Evolutionary conservation across 2,113 vertebrate genomes (phyloP).

Genomic region (Oryzias javanicus): DNA sequence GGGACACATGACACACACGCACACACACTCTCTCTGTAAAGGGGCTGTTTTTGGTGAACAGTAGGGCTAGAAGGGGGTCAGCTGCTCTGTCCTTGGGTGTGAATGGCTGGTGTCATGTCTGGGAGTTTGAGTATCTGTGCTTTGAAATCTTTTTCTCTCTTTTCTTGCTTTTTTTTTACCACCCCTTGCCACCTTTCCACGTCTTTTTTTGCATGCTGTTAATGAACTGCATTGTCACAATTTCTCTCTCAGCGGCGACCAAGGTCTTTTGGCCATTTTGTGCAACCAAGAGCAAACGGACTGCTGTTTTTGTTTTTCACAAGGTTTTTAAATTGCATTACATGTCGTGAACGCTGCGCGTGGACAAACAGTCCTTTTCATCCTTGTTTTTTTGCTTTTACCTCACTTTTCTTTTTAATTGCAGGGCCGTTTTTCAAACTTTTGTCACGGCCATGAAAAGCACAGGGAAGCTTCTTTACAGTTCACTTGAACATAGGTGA

Average conservation of each 20-base stretch:
- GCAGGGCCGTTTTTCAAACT: not conserved
- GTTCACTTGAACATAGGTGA: conserved; percentile 7
- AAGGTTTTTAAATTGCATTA: conserved; percentile 9
- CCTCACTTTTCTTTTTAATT: not conserved
- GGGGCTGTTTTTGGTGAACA: conserved; percentile 34
- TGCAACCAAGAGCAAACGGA: conserved; percentile 2
- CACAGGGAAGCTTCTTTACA: conserved; percentile 2
- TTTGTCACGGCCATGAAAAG: conserved; percentile 5
- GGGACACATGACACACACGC: conserved; percentile 5
- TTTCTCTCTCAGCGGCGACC: conserved; percentile 2
- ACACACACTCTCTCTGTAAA: conserved; percentile 23
- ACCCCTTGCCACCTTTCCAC: conserved; percentile 17
- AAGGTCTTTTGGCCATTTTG: conserved; percentile 25
- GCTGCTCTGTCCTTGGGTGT: conserved; percentile 56
- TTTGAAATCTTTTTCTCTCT: conserved; percentile 1
- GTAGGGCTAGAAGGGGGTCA: conserved; percentile 46
- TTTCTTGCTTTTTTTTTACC: conserved; percentile 6
- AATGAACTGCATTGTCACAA: conserved; percentile 29
- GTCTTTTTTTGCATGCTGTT: conserved; percentile 27
- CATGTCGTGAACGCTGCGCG: not conserved
- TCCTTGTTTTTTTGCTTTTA: not conserved
- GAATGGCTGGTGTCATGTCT: not conserved
- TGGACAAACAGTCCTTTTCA: not conserved
- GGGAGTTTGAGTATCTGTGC: not conserved
- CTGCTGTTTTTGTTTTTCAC: not conserved